phyloP scores from a whole-genome alignment of 2,113 vertebrate species.

The Xenopus borealis region DNA sequence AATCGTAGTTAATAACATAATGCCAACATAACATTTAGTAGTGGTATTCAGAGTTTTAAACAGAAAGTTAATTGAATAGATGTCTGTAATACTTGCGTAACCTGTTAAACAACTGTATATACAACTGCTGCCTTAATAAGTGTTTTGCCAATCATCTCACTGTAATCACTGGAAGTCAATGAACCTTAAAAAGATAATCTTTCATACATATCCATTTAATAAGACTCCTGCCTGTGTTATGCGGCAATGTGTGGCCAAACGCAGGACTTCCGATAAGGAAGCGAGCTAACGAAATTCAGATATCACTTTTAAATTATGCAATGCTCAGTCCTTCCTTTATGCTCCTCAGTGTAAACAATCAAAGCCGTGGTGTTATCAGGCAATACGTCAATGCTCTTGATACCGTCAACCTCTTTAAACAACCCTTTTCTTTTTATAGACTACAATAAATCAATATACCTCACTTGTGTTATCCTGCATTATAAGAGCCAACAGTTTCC shows the following conservation, averaged over 20 bases:
- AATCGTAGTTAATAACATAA: no score
- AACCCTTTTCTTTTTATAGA: neutral
- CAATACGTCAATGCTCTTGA: accelerated
- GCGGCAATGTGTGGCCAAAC: neutral
- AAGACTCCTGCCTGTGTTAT: neutral
- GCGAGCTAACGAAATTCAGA: neutral
- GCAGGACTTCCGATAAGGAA: accelerated
- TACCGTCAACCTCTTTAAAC: slow-evolving; percentile 22
- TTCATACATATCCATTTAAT: slow-evolving; percentile 6
- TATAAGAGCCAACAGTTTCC: slow-evolving; percentile 11
- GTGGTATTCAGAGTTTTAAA: no score
- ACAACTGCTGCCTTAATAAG: no score
- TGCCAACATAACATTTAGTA: no score
- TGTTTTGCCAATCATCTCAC: neutral
- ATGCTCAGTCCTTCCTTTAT: neutral
- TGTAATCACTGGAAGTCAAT: slow-evolving; percentile 4
- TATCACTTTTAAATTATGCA: neutral
- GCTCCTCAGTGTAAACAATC: slow-evolving; percentile 14
- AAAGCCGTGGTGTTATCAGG: neutral
- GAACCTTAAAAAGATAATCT: neutral
- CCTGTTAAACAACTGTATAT: no score
- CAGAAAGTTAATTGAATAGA: no score
- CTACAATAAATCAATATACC: slow-evolving; percentile 30
- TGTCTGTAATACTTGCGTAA: no score
- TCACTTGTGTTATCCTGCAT: neutral